phyloP scores from a whole-genome alignment of 2,888 invertebrate genomes.

The Stenodera caucasica region DNA sequence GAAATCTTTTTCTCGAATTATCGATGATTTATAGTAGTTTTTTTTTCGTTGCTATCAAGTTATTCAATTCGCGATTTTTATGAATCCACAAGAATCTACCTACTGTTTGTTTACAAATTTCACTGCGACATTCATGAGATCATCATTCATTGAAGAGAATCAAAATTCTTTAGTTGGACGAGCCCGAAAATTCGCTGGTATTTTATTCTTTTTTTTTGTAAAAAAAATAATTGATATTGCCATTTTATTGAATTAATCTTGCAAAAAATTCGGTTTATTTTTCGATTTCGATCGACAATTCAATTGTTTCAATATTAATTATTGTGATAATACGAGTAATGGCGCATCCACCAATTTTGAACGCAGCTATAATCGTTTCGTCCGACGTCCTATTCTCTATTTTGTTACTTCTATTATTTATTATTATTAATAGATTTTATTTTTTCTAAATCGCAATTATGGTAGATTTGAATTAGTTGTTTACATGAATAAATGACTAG shows the following conservation, averaged over 20 bases:
- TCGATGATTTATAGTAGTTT: too few relatives aligned
- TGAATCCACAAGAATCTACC: not conserved
- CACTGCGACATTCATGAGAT: not conserved
- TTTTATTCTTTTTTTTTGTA: not conserved
- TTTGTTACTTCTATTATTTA: not conserved
- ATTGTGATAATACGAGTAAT: not conserved
- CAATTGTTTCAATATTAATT: too few relatives aligned
- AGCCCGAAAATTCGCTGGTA: not conserved
- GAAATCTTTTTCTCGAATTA: too few relatives aligned
- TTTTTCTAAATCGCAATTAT: not conserved
- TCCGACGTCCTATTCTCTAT: too few relatives aligned
- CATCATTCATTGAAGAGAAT: not conserved
- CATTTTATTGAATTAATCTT: not conserved
- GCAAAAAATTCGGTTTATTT: too few relatives aligned
- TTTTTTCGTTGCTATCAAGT: too few relatives aligned
- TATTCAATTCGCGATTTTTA: too few relatives aligned
- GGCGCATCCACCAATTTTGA: constrained; percentile 5
- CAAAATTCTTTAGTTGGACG: not conserved
- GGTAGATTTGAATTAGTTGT: not conserved
- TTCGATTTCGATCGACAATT: too few relatives aligned
- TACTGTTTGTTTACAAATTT: not conserved
- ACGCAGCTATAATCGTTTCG: not conserved
- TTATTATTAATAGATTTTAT: not conserved
- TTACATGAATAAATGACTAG: not conserved
- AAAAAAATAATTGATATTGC: not conserved